Evolutionary conservation across 2,888 invertebrate species (phyloP), one percentile per base, ranked within the genome.

Genomic region (Nymphalis urticae): DNA sequence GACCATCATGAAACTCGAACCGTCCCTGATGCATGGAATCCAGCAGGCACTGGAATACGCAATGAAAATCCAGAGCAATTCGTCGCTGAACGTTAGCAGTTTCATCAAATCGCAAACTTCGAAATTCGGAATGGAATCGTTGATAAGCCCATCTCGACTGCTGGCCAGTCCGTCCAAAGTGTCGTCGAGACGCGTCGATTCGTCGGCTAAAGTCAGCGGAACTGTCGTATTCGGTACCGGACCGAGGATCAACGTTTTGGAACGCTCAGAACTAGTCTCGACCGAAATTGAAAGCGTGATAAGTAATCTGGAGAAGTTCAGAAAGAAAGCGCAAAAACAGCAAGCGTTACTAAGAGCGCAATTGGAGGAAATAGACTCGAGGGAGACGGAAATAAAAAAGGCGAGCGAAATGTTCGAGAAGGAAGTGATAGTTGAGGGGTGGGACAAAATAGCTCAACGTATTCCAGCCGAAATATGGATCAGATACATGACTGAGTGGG

Each of bases 391-490:
- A 69, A 89, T 93, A 0, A 83, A 86, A 1, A 93, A 94, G 59
- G 89, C 93, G 0, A 85, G 76, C 17, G 85, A 83, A 1, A 80
- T 85, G 58, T 94, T 95, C 69, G 88, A 94, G 53, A 85, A 92
- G 64, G 87, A 89, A 17, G 93, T 95, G 0, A 87, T 94, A 1
- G 76, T 86, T 0, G 89, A 90, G 1, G 94, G 93, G 0, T 88
- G 93, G 79, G 94, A 95, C 76, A 90, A 88, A 27, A 86, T 95
- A 59, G 94, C 94, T 0, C 94, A 94, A 71, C 87, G 94, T 72
- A 94, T 95, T 66, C 94, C 95, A 0, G 94, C 94, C 0, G 95
- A 95, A 80, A 93, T 94, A 60, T 90, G 88, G 90, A 87, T 88
- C 48, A 89, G 94, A 74, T 95, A 92, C 77, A 93, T 95, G 91